Evolutionary conservation across 2,113 vertebrate species (phyloP).

Genomic region (Pseudorhombus dupliciocellatus): DNA sequence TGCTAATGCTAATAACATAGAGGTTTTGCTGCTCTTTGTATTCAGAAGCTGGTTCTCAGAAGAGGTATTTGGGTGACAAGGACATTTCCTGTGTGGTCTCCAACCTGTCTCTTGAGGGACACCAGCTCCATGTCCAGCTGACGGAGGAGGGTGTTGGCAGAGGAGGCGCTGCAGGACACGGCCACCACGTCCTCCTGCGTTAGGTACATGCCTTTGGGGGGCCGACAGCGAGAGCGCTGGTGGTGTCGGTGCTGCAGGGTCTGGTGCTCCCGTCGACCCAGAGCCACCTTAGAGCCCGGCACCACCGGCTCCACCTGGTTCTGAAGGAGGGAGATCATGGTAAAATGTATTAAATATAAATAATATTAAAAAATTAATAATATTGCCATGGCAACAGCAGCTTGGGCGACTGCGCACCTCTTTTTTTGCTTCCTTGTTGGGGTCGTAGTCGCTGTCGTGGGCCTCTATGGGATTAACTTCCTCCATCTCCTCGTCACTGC

Average conservation of each 20-base stretch:
- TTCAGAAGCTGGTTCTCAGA: no score
- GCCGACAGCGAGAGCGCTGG: constrained; percentile 94
- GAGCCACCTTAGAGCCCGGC: constrained; percentile 88
- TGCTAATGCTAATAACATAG: no score
- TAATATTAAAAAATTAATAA: no score
- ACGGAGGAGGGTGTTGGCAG: constrained; percentile 93
- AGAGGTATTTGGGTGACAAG: no score
- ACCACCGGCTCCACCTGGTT: constrained; percentile 84
- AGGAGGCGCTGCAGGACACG: constrained; percentile 93
- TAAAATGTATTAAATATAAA: no score
- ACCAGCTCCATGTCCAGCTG: constrained; percentile 98
- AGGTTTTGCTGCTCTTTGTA: no score
- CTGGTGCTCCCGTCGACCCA: constrained; percentile 94
- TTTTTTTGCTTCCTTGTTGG: constrained; percentile 96
- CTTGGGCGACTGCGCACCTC: constrained; percentile 81
- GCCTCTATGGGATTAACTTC: constrained; percentile 91
- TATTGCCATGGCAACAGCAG: neutral
- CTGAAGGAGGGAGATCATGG: constrained; percentile 57
- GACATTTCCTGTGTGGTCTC: neutral
- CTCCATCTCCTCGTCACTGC: constrained; percentile 94
- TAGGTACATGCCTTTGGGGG: constrained; percentile 98
- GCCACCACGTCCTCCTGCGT: constrained; percentile 97
- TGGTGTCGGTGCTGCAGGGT: constrained; percentile 96
- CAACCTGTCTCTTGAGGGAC: constrained; percentile 97
- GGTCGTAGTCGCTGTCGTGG: constrained; percentile 97